Percentiles rank a stretch among this genome's conserved stretches.
phyloP scores from a whole-genome alignment of 2,888 invertebrate genomes.

The Drosophila suboccidentalis region DNA sequence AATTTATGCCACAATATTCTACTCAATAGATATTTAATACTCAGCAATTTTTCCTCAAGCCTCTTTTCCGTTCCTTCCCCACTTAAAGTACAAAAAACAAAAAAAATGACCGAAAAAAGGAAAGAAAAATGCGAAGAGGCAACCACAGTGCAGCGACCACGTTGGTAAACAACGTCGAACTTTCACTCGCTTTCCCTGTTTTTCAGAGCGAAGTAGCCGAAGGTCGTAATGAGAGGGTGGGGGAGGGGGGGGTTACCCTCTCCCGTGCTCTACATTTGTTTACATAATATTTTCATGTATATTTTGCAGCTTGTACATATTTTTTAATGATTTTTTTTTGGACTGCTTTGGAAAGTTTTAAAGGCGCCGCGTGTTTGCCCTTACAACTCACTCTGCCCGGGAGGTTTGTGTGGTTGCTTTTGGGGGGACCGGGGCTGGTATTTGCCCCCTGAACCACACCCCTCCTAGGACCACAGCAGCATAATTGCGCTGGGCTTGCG shows the following conservation, averaged over 20 bases:
- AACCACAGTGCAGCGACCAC: constrained; percentile 56
- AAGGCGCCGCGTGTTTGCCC: constrained; percentile 50
- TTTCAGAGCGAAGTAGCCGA: constrained; percentile 25
- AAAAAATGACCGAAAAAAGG: too few species aligned
- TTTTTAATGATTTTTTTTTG: constrained; percentile 67
- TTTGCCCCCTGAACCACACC: not conserved
- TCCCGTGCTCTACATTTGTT: constrained; percentile 57
- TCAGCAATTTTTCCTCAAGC: constrained; percentile 54
- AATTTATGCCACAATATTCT: constrained; percentile 57
- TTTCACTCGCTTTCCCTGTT: constrained; percentile 42
- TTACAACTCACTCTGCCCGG: constrained; percentile 63
- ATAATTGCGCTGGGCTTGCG: constrained; percentile 63
- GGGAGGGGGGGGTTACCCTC: not conserved
- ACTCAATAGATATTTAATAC: constrained; percentile 78
- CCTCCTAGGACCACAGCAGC: constrained; percentile 26
- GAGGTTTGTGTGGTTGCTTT: constrained; percentile 15
- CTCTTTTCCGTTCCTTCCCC: not conserved
- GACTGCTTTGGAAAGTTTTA: constrained; percentile 53
- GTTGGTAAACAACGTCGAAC: constrained; percentile 54
- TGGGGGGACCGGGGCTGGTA: not conserved
- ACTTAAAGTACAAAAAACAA: not conserved
- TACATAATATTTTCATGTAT: constrained; percentile 72
- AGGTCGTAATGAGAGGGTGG: constrained; percentile 63
- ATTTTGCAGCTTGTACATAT: constrained; percentile 66
- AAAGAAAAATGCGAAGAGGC: constrained; percentile 29